Percentiles rank a stretch among this genome's conserved stretches.
Conservation (phyloP, 2,113 vertebrate genomes). For the Thalassarche chlororhynchos region DNA sequence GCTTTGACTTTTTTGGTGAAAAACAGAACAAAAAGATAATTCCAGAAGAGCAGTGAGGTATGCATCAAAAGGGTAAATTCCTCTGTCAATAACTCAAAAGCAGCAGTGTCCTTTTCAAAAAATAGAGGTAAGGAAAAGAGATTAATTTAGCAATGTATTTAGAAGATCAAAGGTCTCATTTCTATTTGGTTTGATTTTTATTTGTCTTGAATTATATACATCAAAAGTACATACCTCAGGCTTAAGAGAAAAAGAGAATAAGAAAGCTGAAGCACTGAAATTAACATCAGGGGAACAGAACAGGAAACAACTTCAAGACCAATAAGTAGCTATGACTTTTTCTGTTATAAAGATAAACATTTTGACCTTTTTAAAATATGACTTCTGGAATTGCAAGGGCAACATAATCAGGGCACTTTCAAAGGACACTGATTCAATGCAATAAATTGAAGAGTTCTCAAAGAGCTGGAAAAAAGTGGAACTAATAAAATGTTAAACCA, state of each 20-base stretch:
- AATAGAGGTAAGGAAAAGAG: background rate
- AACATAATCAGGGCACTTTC: conserved; percentile 46
- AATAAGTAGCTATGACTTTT: conserved; percentile 50
- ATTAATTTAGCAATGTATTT: conserved; percentile 6
- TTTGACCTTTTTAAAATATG: conserved; percentile 67
- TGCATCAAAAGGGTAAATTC: background rate
- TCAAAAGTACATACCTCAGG: background rate
- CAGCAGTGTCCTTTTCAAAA: background rate
- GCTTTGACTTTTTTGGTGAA: background rate
- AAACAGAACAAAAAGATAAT: background rate
- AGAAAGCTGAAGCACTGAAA: background rate
- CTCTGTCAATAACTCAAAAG: background rate
- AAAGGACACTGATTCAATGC: conserved; percentile 47
- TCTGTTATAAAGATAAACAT: conserved; percentile 52
- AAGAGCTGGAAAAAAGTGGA: background rate
- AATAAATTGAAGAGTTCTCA: conserved; percentile 59
- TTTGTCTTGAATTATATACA: conserved; percentile 28
- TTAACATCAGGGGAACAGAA: conserved; percentile 3
- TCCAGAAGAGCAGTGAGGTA: background rate
- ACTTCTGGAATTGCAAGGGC: conserved; percentile 32
- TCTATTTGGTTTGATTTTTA: conserved; percentile 19
- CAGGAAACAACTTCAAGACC: conserved; percentile 44
- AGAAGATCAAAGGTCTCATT: conserved; percentile 19
- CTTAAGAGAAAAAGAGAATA: background rate
- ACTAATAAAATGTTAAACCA: conserved; percentile 13